A percentile compares a stretch with the other conserved stretches of the same genome.
Conservation (phyloP, 2,888 invertebrate genomes). For the Nymphalis polychloros region DNA sequence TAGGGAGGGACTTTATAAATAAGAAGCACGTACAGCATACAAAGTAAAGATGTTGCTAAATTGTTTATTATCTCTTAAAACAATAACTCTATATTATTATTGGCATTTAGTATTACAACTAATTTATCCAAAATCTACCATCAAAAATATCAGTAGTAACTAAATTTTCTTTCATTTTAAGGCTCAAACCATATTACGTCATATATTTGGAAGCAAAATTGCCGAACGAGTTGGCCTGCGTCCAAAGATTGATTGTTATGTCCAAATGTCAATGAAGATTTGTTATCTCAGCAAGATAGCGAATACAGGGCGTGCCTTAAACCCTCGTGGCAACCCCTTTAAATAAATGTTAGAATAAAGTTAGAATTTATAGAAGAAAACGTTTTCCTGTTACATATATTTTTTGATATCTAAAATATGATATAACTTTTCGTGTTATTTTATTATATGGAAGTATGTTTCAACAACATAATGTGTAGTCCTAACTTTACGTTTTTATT, state of each 20-base stretch:
- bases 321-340: constrained; percentile 17
- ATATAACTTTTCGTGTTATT: background rate
- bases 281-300: constrained; percentile 35
- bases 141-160: background rate
- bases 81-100: background rate
- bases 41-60: too few relatives aligned
- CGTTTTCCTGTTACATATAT: background rate
- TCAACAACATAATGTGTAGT: too few relatives aligned
- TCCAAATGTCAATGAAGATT: constrained; percentile 65
- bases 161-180: background rate
- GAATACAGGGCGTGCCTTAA: constrained; percentile 21
- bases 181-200: constrained; percentile 30
- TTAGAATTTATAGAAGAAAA: background rate
- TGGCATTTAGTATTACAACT: background rate
- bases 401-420: background rate
- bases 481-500: too few relatives aligned
- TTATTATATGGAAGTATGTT: too few relatives aligned
- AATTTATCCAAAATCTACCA: background rate
- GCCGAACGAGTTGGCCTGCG: constrained; percentile 49
- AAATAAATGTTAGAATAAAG: constrained; percentile 19
- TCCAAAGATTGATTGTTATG: constrained; percentile 65
- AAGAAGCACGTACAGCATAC: too few relatives aligned
- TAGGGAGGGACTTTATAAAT: too few relatives aligned
- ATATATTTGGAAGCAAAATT: constrained; percentile 34
- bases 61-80: too few relatives aligned